These are phyloP conservation scores for Subacronicta megacephala DNA, from an alignment of 2,888 invertebrate species.

Conservation along the genomic window DNA sequence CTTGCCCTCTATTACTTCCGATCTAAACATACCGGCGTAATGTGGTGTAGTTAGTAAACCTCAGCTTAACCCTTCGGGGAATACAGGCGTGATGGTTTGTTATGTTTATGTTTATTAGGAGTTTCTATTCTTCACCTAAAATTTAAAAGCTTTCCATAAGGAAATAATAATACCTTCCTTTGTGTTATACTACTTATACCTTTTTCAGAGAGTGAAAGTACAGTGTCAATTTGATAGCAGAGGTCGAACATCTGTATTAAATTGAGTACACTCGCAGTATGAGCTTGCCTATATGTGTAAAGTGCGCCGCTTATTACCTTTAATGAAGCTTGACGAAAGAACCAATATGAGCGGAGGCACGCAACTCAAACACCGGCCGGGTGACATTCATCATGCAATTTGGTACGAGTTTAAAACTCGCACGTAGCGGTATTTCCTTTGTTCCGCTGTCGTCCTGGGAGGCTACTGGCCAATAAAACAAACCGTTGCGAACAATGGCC, in stretches of 20 bases:
- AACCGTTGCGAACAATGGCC: slow-evolving; percentile 72
- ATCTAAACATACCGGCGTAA: too few species aligned
- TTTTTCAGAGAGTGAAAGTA: slow-evolving; percentile 30
- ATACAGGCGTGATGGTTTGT: too few species aligned
- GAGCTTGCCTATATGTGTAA: slow-evolving; percentile 31
- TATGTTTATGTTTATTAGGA: too few species aligned
- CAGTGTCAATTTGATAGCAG: slow-evolving; percentile 1
- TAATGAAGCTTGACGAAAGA: slow-evolving; percentile 77
- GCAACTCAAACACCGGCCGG: slow-evolving; percentile 62
- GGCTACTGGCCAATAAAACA: slow-evolving; percentile 76
- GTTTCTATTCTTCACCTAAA: too few species aligned
- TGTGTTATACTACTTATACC: not conserved
- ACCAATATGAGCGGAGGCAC: slow-evolving; percentile 70
- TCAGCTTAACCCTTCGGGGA: too few species aligned
- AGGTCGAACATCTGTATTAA: slow-evolving; percentile 2
- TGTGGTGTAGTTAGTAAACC: too few species aligned
- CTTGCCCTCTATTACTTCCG: too few species aligned
- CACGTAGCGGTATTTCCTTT: slow-evolving; percentile 69
- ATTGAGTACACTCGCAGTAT: slow-evolving; percentile 5
- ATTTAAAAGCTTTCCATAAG: not conserved
- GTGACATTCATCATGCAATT: slow-evolving; percentile 53
- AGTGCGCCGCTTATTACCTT: slow-evolving; percentile 57
- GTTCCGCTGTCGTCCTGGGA: slow-evolving; percentile 67
- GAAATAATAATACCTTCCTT: not conserved
- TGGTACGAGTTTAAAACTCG: slow-evolving; percentile 57